phyloP scores from a whole-genome alignment of 35 echinoderm and acorn worm genomes.

The Holothuria glaberrima region DNA sequence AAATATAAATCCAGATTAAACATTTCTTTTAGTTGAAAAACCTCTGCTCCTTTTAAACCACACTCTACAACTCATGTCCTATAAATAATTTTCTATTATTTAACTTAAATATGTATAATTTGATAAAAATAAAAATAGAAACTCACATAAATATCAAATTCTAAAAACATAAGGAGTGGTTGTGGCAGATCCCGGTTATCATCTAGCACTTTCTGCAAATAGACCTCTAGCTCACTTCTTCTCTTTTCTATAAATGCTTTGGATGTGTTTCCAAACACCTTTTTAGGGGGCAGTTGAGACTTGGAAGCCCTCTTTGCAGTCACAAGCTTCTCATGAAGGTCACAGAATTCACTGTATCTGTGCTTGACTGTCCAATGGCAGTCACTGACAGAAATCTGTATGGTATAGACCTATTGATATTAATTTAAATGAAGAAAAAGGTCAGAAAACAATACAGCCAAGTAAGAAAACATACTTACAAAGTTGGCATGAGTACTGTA shows the following conservation, averaged over 20 bases:
- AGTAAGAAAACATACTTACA: too few species aligned
- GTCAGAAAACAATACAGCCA: too few species aligned
- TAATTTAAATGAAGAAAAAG: background rate
- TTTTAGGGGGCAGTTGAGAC: constrained; percentile 82
- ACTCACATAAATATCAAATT: constrained; percentile 99
- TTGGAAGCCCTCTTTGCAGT: constrained; percentile 60
- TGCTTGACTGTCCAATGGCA: constrained; percentile 91
- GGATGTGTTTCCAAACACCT: constrained; percentile 82
- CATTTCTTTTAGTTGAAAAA: too few species aligned
- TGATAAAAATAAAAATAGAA: too few species aligned
- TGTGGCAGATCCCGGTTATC: constrained; percentile 63
- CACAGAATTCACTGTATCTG: constrained; percentile 95
- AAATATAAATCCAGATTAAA: too few species aligned
- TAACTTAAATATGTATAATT: too few species aligned
- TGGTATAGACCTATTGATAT: constrained; percentile 84
- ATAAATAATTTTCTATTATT: too few species aligned
- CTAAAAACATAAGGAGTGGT: constrained; percentile 79
- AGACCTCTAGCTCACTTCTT: constrained; percentile 73
- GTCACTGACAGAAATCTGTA: constrained; percentile 73
- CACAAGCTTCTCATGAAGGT: constrained; percentile 85
- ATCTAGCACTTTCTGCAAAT: constrained; percentile 79
- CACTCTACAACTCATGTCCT: too few species aligned
- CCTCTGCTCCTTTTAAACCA: too few species aligned
- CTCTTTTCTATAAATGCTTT: constrained; percentile 95
- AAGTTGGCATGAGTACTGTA: too few species aligned